Evolutionary conservation across 1,140 invertebrate species (phyloP).

Genomic region (Drosophila murphyi): DNA sequence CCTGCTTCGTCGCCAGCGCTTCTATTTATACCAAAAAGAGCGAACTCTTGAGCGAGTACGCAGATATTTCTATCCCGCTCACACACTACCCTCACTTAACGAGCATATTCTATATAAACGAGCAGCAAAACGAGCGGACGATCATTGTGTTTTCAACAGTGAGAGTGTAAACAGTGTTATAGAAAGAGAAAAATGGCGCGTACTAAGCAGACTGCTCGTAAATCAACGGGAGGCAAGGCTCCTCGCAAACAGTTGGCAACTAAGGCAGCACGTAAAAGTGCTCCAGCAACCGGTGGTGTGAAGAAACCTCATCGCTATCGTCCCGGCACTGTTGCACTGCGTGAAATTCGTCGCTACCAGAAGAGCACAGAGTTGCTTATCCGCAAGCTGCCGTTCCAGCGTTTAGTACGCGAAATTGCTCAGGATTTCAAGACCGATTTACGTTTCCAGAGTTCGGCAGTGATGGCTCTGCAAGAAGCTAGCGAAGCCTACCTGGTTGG

Average conservation of each 20-base stretch:
- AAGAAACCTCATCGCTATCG: constrained; percentile 92
- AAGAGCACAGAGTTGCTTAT: constrained; percentile 90
- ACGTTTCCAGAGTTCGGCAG: constrained; percentile 92
- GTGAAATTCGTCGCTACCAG: constrained; percentile 93
- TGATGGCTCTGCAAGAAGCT: constrained; percentile 92
- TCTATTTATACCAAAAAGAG: no score
- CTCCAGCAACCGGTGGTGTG: constrained; percentile 92
- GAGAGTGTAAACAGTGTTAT: no score
- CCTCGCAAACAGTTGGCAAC: constrained; percentile 1
- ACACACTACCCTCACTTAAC: background rate
- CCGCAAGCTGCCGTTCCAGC: constrained; percentile 94
- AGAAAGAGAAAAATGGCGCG: no score
- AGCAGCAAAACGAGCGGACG: no score
- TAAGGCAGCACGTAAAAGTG: background rate
- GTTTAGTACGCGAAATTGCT: constrained; percentile 93
- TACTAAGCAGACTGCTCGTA: background rate
- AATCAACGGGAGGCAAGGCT: constrained; percentile 4
- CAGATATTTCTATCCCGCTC: background rate
- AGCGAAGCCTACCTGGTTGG: constrained; percentile 88
- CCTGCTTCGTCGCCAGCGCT: no score
- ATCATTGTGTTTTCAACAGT: no score
- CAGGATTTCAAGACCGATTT: constrained; percentile 93
- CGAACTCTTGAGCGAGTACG: background rate
- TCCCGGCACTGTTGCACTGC: constrained; percentile 90
- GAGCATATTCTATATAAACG: no score